Conservation (phyloP, 2,113 vertebrate species). For the Notiomystis cincta region DNA sequence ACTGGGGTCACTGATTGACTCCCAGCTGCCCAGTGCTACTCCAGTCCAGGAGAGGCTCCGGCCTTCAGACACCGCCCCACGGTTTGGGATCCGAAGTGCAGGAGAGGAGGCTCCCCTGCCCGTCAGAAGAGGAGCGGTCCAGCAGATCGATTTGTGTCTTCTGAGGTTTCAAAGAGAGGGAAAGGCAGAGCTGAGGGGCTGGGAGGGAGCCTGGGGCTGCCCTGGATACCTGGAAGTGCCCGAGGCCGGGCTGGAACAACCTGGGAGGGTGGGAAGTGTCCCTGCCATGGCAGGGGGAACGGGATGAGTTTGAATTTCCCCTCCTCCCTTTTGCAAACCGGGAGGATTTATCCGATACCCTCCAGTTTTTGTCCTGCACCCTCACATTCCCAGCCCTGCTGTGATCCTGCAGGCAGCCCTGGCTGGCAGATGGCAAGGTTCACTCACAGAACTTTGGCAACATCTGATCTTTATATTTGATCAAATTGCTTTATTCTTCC, state of each 20-base stretch:
- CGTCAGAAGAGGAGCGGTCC: no score
- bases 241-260: neutral
- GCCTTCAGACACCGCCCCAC: neutral
- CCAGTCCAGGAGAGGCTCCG: neutral
- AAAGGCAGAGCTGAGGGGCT: neutral
- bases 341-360: neutral
- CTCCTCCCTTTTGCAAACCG: neutral
- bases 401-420: neutral
- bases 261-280: neutral
- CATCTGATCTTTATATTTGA: neutral
- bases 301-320: no score
- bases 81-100: neutral
- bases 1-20: neutral
- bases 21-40: neutral
- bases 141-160: neutral
- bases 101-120: neutral
- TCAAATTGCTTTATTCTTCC: neutral
- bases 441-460: neutral
- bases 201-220: neutral
- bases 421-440: neutral
- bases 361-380: neutral
- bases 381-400: accelerated
- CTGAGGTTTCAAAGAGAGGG: neutral
- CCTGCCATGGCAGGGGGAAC: neutral
- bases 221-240: no score